These are phyloP conservation scores for Aphyosemion australe DNA, from an alignment of 2,113 vertebrate species.

Conservation along the genomic window DNA sequence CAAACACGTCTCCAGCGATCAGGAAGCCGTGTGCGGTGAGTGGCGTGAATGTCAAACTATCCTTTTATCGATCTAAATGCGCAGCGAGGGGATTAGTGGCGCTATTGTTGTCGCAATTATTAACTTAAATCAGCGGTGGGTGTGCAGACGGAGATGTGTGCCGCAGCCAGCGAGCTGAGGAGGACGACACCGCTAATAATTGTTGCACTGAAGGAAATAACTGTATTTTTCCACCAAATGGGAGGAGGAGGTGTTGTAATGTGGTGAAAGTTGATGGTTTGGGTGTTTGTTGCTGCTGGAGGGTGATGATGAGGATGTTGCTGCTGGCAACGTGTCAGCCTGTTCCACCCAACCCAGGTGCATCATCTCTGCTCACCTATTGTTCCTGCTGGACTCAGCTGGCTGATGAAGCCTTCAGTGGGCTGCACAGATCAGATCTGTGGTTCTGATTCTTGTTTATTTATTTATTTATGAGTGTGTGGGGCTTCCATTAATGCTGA, in stretches of 20 bases:
- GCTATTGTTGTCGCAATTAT: slow-evolving; percentile 54
- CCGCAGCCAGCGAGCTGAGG: slow-evolving; percentile 35
- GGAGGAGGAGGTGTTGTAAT: not conserved
- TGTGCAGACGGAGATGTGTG: slow-evolving; percentile 40
- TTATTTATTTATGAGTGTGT: not conserved
- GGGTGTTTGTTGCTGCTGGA: slow-evolving; percentile 4
- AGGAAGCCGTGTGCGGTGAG: slow-evolving; percentile 60
- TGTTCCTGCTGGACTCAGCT: slow-evolving; percentile 35
- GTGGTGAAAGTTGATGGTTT: not conserved
- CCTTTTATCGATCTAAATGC: not conserved
- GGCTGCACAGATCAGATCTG: not conserved
- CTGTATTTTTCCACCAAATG: not conserved
- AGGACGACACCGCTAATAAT: not conserved
- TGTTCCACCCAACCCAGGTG: slow-evolving; percentile 43
- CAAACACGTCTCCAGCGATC: slow-evolving; percentile 40
- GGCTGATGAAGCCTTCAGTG: not conserved
- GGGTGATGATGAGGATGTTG: slow-evolving; percentile 6
- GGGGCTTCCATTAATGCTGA: slow-evolving; percentile 5
- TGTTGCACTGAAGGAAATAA: not conserved
- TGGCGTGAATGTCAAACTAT: slow-evolving; percentile 6
- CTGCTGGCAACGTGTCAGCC: slow-evolving; percentile 58
- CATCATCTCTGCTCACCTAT: slow-evolving; percentile 25
- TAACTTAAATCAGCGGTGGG: slow-evolving; percentile 56
- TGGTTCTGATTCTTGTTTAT: not conserved
- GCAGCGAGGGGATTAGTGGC: not conserved